Percentiles rank a stretch among this genome's conserved stretches.
phyloP scores from a whole-genome alignment of 2,888 invertebrate genomes.

The Apodemia zela region DNA sequence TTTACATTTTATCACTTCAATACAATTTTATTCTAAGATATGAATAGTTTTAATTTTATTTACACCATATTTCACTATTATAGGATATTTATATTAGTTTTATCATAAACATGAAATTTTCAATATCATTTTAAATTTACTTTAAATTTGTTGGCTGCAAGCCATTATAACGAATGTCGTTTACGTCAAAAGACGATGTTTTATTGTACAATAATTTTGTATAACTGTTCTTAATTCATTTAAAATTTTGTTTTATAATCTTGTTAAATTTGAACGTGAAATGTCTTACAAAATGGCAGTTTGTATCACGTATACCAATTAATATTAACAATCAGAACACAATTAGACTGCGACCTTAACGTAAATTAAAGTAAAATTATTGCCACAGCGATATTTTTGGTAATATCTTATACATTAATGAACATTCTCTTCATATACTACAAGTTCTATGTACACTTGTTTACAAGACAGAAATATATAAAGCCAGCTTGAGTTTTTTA shows the following conservation, averaged over 20 bases:
- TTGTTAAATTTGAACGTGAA: constrained; percentile 47
- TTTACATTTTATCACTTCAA: constrained; percentile 60
- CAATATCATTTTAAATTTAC: constrained; percentile 15
- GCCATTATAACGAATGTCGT: background rate
- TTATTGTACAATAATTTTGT: constrained; percentile 33
- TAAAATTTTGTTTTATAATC: constrained; percentile 37
- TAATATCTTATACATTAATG: constrained; percentile 37
- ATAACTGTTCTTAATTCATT: constrained; percentile 32
- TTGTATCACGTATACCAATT: constrained; percentile 70
- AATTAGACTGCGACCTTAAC: constrained; percentile 40
- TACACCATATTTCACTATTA: constrained; percentile 41
- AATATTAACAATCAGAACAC: constrained; percentile 53
- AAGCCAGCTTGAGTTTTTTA: background rate
- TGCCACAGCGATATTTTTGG: constrained; percentile 47
- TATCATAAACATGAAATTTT: constrained; percentile 26
- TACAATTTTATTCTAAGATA: constrained; percentile 66
- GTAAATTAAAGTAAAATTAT: constrained; percentile 51
- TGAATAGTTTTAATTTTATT: constrained; percentile 70
- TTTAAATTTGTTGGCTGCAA: constrained; percentile 18
- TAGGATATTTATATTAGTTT: constrained; percentile 31
- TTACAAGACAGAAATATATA: constrained; percentile 39
- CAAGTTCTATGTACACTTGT: constrained; percentile 31
- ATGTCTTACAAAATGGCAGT: constrained; percentile 69
- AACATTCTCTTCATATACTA: constrained; percentile 26
- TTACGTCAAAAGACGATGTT: constrained; percentile 4